Evolutionary conservation across 1,140 invertebrate genomes (phyloP).

Genomic region (Drosophila sproati): DNA sequence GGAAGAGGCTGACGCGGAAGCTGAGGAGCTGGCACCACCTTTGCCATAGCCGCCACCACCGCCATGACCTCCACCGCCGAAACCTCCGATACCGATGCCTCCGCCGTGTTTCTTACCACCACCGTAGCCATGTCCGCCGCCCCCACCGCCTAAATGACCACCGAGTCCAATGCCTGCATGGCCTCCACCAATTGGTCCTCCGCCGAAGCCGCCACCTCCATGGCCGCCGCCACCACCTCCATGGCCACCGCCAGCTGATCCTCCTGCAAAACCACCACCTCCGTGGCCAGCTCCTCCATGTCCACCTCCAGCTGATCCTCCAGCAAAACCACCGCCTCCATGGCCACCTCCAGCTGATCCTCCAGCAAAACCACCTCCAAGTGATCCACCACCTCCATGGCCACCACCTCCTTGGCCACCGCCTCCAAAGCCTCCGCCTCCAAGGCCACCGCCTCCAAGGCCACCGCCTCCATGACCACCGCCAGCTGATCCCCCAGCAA

Average conservation of each 20-base stretch:
- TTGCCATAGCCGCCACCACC: slow-evolving; percentile 47
- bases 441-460: slow-evolving; percentile 2
- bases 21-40: slow-evolving; percentile 23
- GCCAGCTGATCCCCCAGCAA: slow-evolving; percentile 20
- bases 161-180: no score
- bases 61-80: slow-evolving; percentile 19
- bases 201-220: no score
- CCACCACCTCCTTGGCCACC: background rate
- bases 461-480: slow-evolving; percentile 17
- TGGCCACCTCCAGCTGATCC: slow-evolving; percentile 11
- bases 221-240: slow-evolving; percentile 8
- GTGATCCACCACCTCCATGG: background rate
- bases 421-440: slow-evolving; percentile 9
- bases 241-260: slow-evolving; percentile 4
- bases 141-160: background rate
- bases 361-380: slow-evolving; percentile 22
- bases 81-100: slow-evolving; percentile 16
- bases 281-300: slow-evolving; percentile 13
- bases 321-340: slow-evolving; percentile 18
- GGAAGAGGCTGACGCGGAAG: slow-evolving; percentile 20
- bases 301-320: slow-evolving; percentile 12
- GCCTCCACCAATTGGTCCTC: no score
- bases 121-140: slow-evolving; percentile 18
- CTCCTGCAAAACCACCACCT: slow-evolving; percentile 11
- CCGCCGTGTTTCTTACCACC: slow-evolving; percentile 28